Percentiles rank a stretch among this genome's conserved stretches.
Conservation (phyloP, 1,140 invertebrate species). For the Chlorops oryzae region DNA sequence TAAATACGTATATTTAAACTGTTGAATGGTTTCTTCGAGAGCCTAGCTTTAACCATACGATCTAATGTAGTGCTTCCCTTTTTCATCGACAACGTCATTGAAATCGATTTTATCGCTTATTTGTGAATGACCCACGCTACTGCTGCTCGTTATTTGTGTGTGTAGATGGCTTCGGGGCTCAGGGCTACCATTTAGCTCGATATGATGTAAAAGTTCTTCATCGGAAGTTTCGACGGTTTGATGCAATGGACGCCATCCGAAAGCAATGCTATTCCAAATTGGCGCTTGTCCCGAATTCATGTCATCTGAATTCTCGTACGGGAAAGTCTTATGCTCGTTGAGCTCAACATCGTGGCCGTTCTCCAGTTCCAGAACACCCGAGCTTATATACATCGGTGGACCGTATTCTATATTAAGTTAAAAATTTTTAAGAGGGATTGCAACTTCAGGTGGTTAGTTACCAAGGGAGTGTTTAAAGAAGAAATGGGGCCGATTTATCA, state of each 20-base stretch:
- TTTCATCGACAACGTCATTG: background rate
- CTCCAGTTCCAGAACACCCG: conserved; percentile 26
- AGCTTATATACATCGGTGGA: conserved; percentile 29
- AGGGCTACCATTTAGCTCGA: background rate
- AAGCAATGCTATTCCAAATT: background rate
- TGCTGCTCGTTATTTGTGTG: conserved; percentile 5
- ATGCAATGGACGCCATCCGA: background rate
- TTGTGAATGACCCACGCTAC: background rate
- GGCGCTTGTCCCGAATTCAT: background rate
- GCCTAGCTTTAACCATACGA: background rate
- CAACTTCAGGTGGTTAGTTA: too few relatives aligned
- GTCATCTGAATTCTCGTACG: too few relatives aligned
- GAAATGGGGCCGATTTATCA: too few relatives aligned
- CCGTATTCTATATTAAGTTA: conserved; percentile 16
- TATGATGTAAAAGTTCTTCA: background rate
- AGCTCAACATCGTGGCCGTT: conserved; percentile 10
- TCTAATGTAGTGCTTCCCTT: background rate
- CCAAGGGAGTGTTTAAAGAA: too few relatives aligned
- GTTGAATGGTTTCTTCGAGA: background rate
- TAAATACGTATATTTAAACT: background rate
- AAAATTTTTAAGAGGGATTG: too few relatives aligned
- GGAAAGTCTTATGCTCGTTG: background rate
- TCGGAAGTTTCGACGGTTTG: background rate
- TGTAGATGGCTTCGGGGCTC: background rate
- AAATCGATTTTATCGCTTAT: conserved; percentile 7